These are phyloP conservation scores for Rhynchotus rufescens DNA, from an alignment of 2,797 vertebrate species.

Conservation along the genomic window DNA sequence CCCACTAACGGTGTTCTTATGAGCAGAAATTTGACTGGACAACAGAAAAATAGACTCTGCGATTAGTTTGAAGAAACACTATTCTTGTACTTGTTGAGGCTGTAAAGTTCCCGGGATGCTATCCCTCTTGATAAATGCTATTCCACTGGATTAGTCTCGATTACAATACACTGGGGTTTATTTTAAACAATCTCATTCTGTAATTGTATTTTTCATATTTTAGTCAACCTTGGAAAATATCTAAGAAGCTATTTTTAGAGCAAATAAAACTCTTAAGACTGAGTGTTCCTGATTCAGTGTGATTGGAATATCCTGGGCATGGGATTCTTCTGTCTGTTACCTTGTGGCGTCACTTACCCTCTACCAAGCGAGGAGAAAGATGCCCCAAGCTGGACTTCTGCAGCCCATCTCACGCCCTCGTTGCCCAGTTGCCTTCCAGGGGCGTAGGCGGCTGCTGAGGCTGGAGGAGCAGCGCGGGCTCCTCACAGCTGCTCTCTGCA, in stretches of 20 bases:
- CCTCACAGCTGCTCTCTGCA: not conserved
- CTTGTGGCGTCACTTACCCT: not conserved
- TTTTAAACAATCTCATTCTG: slow-evolving; percentile 53
- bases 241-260: slow-evolving; percentile 67
- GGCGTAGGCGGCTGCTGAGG: not conserved
- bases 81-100: not conserved
- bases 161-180: slow-evolving; percentile 56
- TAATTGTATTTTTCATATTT: slow-evolving; percentile 57
- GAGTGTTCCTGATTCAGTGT: slow-evolving; percentile 1
- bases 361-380: not conserved
- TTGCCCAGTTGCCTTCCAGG: not conserved
- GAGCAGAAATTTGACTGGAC: not conserved
- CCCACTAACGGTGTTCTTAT: not conserved
- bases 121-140: not conserved
- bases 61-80: not conserved
- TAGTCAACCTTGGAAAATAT: slow-evolving; percentile 48
- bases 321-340: not conserved
- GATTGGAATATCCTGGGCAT: not conserved
- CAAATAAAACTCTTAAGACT: slow-evolving; percentile 62
- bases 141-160: slow-evolving; percentile 51
- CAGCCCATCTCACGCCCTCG: not conserved
- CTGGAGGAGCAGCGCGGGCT: not conserved
- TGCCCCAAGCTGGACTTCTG: not conserved
- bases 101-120: slow-evolving; percentile 3
- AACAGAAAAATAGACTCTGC: not conserved